Base-by-base conservation (phyloP, 2,888 invertebrate genomes). In the Merodon equestris region DNA sequence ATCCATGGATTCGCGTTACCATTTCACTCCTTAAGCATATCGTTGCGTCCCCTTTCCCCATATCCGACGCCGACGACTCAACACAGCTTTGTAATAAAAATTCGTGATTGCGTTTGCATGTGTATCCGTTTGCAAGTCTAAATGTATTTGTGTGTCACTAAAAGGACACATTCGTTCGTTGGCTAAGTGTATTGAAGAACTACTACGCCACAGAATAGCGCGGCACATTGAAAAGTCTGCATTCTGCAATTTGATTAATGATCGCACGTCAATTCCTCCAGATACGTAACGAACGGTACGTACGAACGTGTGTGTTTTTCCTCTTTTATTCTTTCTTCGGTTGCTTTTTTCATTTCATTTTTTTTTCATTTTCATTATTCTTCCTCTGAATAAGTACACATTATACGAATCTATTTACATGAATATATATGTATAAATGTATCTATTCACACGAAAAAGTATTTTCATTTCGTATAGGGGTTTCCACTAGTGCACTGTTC, bases 221-320 rank as follows among this genome's bases (percentile, higher is more conserved):
- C 77, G 67, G 77, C 63, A 74, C 60, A 79, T 64, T 84, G 86
- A 86, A 86, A 85, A 85, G 86, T 85, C 86, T 86, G 88, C 88
- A 87, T 86, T 87, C 86, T 89, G 88, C 87, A 86, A 83, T 86
- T 87, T 88, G 88, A 88, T 88, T 89, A 88, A 88, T 88, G 88
- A 88, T 88, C 84, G 82, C 84, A 84, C 86, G 89, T 88, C 88
- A 88, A 88, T 88, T 87, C 87, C 85, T 85, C 84, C 67, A 83
- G 82, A 83, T 81, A 82, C 74, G 73, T 60, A 63, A 13, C 60
- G 42, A 54, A 76, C 73, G 61, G 50, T 68, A 82, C 60, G 60
- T 67, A 79, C 58, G 54, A 58, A 79, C 58, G 79, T 74, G 63
- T 60, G 57, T 64, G 27, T 27, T 7, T 27, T 27, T 27, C 27